These are phyloP conservation scores for Gambelia wislizenii DNA, from an alignment of 2,797 vertebrate species.

Conservation along the genomic window DNA sequence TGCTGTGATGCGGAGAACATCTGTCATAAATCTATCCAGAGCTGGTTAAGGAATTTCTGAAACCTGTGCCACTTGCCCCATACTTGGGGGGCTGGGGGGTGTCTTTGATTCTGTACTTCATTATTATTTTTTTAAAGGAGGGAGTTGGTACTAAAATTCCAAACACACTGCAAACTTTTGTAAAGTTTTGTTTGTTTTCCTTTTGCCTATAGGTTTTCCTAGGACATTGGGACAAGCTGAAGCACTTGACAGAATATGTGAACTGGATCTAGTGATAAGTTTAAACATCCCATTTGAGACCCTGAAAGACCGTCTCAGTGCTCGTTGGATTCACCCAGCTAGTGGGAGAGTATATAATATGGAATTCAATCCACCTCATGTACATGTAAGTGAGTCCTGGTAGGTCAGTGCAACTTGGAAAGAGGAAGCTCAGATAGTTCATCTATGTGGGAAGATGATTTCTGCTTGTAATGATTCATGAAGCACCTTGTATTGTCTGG, in stretches of 20 bases:
- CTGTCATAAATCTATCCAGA: background rate
- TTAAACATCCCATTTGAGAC: conserved; percentile 94
- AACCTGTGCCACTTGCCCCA: background rate
- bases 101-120: background rate
- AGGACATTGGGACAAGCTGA: conserved; percentile 88
- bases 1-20: background rate
- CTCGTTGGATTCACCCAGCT: conserved; percentile 89
- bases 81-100: background rate
- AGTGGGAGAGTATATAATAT: conserved; percentile 96
- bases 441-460: background rate
- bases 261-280: conserved; percentile 91
- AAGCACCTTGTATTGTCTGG: background rate
- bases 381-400: conserved; percentile 78
- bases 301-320: conserved; percentile 90
- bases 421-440: background rate
- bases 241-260: conserved; percentile 86
- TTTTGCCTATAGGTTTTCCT: conserved; percentile 85
- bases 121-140: background rate
- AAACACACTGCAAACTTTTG: background rate
- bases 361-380: conserved; percentile 92
- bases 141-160: background rate
- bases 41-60: background rate
- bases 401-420: background rate
- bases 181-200: background rate
- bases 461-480: background rate